A percentile compares a stretch with the other conserved stretches of the same genome.
These are phyloP conservation scores for Gymnocheta viridis DNA, from an alignment of 2,888 invertebrate genomes.

Conservation along the genomic window DNA sequence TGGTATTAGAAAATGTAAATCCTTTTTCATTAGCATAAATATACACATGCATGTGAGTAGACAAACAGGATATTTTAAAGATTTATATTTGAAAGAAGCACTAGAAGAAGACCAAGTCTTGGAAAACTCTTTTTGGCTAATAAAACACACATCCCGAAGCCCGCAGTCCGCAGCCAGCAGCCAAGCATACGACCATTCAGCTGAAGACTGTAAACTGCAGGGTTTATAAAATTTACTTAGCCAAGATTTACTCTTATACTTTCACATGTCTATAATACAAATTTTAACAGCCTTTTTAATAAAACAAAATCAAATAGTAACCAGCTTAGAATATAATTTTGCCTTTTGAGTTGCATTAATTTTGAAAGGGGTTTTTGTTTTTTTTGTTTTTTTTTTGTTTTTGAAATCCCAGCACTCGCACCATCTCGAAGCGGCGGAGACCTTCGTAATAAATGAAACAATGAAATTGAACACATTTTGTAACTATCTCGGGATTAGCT, in stretches of 20 bases:
- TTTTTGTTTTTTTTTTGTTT: no score
- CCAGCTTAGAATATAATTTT: slow-evolving; percentile 62
- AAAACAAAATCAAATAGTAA: slow-evolving; percentile 50
- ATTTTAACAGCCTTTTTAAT: slow-evolving; percentile 64
- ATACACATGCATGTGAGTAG: neutral
- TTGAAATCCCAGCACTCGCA: slow-evolving; percentile 10
- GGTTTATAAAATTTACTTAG: slow-evolving; percentile 34
- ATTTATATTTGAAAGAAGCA: slow-evolving; percentile 47
- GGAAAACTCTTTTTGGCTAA: slow-evolving; percentile 42
- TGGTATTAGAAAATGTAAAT: slow-evolving; percentile 54
- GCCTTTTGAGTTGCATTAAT: slow-evolving; percentile 67
- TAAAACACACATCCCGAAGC: slow-evolving; percentile 42
- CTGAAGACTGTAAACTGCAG: slow-evolving; percentile 36
- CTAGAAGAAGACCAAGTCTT: slow-evolving; percentile 48
- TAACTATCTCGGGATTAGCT: slow-evolving; percentile 69
- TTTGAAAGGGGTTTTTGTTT: slow-evolving; percentile 62
- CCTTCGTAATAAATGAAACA: slow-evolving; percentile 62
- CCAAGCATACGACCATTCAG: neutral
- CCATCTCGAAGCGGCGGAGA: slow-evolving; percentile 4
- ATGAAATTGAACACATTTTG: slow-evolving; percentile 70
- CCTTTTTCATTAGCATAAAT: slow-evolving; percentile 52
- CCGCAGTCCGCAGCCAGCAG: slow-evolving; percentile 32
- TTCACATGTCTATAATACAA: slow-evolving; percentile 45
- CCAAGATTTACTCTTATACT: slow-evolving; percentile 43
- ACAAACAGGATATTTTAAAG: slow-evolving; percentile 32